Conservation (phyloP, 2,113 vertebrate genomes). For the Leucopsar rothschildi region DNA sequence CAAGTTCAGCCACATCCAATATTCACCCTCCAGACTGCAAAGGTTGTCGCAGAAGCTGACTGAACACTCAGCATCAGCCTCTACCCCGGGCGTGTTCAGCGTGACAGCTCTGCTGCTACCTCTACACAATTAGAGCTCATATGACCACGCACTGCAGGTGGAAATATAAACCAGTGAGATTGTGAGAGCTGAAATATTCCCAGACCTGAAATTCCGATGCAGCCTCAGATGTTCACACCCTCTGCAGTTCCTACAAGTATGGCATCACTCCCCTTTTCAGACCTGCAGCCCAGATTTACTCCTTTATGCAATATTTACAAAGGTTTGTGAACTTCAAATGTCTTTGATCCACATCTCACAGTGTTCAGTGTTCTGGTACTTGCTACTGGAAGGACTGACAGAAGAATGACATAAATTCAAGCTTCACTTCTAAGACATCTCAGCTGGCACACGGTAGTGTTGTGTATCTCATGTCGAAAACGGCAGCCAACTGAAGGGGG, state of each 20-base stretch:
- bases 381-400: not conserved
- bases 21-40: not conserved
- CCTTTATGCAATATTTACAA: not conserved
- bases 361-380: not conserved
- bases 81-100: rapidly evolving
- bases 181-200: not conserved
- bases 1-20: not conserved
- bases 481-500: not conserved
- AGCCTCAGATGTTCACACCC: not conserved
- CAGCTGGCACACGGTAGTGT: not conserved
- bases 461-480: not conserved
- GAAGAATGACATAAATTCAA: not conserved
- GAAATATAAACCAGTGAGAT: not conserved
- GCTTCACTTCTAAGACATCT: not conserved
- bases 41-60: not conserved
- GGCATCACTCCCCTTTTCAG: not conserved
- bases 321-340: not conserved
- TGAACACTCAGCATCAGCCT: not conserved
- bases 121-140: not conserved
- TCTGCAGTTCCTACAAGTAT: not conserved
- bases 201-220: not conserved
- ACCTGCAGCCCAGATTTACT: not conserved
- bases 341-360: not conserved
- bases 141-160: not conserved
- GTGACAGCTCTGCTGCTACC: not conserved